These are phyloP conservation scores for Norana najaformis DNA, from an alignment of 2,888 invertebrate genomes.

Conservation along the genomic window DNA sequence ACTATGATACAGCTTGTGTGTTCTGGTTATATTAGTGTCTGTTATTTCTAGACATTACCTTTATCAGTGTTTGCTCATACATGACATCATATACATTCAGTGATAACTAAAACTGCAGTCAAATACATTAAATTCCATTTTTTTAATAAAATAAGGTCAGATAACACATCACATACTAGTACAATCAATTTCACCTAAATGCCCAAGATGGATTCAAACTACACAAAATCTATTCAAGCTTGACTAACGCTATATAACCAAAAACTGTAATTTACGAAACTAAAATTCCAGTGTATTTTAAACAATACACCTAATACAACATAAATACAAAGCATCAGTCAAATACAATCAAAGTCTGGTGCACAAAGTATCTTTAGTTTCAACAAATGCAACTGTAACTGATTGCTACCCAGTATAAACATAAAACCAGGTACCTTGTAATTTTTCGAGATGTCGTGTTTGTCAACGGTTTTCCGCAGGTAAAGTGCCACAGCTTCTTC, in stretches of 20 bases:
- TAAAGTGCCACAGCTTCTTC: conserved; percentile 68
- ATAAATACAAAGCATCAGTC: not conserved
- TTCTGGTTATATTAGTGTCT: too few species aligned
- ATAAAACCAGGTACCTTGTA: conserved; percentile 46
- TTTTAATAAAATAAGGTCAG: too few species aligned
- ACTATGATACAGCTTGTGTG: too few species aligned
- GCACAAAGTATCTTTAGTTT: not conserved
- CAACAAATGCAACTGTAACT: not conserved
- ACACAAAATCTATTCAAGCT: not conserved
- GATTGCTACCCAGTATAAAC: not conserved
- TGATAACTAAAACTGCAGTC: too few species aligned
- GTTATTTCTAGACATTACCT: too few species aligned
- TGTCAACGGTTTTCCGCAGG: conserved; percentile 73
- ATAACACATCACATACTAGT: not conserved
- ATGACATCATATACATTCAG: too few species aligned
- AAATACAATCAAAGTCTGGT: not conserved
- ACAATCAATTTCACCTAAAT: not conserved
- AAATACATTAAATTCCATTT: too few species aligned
- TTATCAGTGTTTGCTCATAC: too few species aligned
- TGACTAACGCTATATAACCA: not conserved
- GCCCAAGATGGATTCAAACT: not conserved
- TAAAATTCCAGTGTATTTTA: not conserved
- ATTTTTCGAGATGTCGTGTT: conserved; percentile 65
- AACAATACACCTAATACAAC: not conserved
- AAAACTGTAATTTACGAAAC: not conserved